Base-by-base conservation (phyloP, 2,113 vertebrate species). In the Eurystomus gularis region DNA sequence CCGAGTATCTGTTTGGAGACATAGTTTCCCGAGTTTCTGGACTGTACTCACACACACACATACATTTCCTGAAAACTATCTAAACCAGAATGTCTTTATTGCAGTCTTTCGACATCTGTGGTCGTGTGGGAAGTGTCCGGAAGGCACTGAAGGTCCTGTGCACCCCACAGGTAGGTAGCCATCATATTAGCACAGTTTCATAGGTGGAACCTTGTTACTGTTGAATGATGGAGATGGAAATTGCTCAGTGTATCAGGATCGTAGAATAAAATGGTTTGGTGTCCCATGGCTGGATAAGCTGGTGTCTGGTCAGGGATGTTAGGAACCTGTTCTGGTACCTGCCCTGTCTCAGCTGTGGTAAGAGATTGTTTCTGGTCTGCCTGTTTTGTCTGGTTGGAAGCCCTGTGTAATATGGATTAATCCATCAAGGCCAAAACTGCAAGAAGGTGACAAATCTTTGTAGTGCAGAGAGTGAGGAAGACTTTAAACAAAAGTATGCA, bases 91-190 rank as follows among this genome's bases (percentile, higher is more conserved):
- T 88, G 49, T 69, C 78, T 87, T 95, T 29, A 19, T 97, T 98
- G 60, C 97, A 99, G 99, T 99, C 99, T 10, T 99, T 99, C 61
- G 99, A 99, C 96, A 98, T 99, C 94, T 99, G 99, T 86, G 99
- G 99, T 65, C 98, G 99, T 2, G 71, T 99, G 73, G 99, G 99
- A 9, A 98, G 99, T 15, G 98, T 99, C 46, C 98, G 99, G 68
- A 99, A 99, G 96, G 99, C 99, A 1, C 70, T 99, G 91, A 98
- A 98, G 64, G 97, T 99, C 57, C 98, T 99, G 24, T 99, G 99
- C 92, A 98, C 98, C 82, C 97, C 99, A 33, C 99, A 99, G 99
- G 99, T 99, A 78, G 97, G 98, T 69, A 17, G 13, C 16, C 18
- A 1, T 20, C 0, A 0, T 1, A 2, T 55, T n/a, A 49, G 29